These are phyloP conservation scores for Anorthoa munda DNA, from an alignment of 2,888 invertebrate genomes.

Conservation along the genomic window DNA sequence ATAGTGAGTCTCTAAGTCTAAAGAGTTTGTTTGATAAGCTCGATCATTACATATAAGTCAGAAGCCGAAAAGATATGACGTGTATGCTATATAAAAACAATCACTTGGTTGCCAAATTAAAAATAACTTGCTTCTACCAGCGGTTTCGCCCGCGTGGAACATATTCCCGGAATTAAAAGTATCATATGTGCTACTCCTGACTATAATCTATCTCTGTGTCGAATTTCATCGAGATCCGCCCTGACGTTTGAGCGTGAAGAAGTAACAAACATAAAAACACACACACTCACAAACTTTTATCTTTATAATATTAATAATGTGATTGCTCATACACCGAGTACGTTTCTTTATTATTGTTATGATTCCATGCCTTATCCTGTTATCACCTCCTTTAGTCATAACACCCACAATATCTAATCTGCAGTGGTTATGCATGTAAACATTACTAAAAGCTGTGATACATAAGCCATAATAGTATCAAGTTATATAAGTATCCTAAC, in stretches of 20 bases:
- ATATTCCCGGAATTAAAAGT: no score
- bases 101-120: neutral
- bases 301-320: no score
- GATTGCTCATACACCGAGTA: neutral
- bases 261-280: no score
- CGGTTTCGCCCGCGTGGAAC: no score
- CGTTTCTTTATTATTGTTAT: neutral
- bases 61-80: neutral
- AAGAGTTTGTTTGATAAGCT: neutral
- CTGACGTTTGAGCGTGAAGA: no score
- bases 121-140: neutral
- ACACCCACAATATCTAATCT: neutral
- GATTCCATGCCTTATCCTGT: neutral
- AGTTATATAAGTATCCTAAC: no score
- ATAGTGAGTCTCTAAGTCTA: neutral
- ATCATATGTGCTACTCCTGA: no score
- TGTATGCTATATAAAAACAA: neutral
- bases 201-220: no score
- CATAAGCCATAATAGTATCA: slow-evolving; percentile 1
- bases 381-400: slow-evolving; percentile 2
- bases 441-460: neutral
- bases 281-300: no score
- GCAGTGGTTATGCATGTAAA: neutral
- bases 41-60: neutral
- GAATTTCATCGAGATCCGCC: no score